Evolutionary conservation across 2,797 vertebrate species (phyloP), one percentile per base, ranked within the genome.

Genomic region (Cygnus olor): DNA sequence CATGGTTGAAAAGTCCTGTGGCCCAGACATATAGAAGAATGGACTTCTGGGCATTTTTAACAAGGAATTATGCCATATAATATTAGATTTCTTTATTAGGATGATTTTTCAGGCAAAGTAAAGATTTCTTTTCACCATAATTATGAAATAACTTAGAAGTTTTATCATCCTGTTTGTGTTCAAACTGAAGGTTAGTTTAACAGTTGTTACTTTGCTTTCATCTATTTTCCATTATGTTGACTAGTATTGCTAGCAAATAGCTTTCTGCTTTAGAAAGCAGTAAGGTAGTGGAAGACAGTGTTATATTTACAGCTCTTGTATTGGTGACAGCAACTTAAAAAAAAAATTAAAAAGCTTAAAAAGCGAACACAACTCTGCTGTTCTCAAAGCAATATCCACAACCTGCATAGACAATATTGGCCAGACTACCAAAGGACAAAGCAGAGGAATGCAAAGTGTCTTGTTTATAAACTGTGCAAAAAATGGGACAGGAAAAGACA

Each of bases 181-280:
- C 47, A 70, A 77, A 80, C 30, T 69, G 38, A 53, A n/a, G 16
- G 4, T 4, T 56, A 47, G 65, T 92, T 74, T 63, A 72, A 69
- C 40, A 13, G 28, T 22, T 73, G 11, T 90, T 42, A 47, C 13
- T 77, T 95, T 9, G 11, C 38, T 84, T 81, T 84, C 24, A 25
- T 81, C 28, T 71, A 2, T 53, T 88, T 68, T 60, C 14, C 10
- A 14, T 85, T 74, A 9, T 53, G 13, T 57, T 76, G 42, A 27
- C 80, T 83, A 66, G 13, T 65, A 66, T 42, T 63, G 44, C 65
- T 80, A 58, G 79, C 61, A 81, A 68, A 68, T 82, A n/a, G 18
- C 38, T 84, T 89, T 89, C 61, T 89, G 25, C 56, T 89, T 80
- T 82, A 74, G 32, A 85, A 95, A 72, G 20, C 69, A 91, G 42